Conservation (phyloP, 2,113 vertebrate species). For the Nesoenas mayeri region DNA sequence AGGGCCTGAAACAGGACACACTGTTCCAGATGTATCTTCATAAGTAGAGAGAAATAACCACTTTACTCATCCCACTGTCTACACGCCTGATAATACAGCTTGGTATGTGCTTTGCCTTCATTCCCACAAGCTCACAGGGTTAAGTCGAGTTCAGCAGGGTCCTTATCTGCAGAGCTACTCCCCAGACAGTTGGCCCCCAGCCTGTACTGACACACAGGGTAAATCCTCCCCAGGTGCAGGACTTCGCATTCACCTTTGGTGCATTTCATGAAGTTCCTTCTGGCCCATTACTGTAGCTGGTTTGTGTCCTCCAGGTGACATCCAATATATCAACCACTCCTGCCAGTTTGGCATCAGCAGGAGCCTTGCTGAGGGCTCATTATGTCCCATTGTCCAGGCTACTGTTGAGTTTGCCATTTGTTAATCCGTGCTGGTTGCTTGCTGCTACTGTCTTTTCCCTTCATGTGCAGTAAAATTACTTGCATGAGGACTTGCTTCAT, state of each 20-base stretch:
- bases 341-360: background rate
- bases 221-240: background rate
- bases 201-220: rapidly evolving
- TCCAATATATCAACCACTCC: background rate
- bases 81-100: background rate
- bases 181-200: background rate
- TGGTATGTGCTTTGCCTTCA: background rate
- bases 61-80: background rate
- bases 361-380: background rate
- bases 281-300: background rate
- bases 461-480: background rate
- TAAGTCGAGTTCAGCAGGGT: rapidly evolving
- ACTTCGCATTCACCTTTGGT: rapidly evolving
- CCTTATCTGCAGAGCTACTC: background rate
- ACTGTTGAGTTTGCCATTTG: background rate
- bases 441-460: background rate
- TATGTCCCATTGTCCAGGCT: rapidly evolving
- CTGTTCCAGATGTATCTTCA: background rate
- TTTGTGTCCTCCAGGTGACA: background rate
- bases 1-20: background rate
- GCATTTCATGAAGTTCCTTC: background rate
- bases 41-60: background rate
- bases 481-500: background rate
- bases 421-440: background rate
- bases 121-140: background rate